Conservation (phyloP, 2,888 invertebrate species). For the Conomelus anceps region DNA sequence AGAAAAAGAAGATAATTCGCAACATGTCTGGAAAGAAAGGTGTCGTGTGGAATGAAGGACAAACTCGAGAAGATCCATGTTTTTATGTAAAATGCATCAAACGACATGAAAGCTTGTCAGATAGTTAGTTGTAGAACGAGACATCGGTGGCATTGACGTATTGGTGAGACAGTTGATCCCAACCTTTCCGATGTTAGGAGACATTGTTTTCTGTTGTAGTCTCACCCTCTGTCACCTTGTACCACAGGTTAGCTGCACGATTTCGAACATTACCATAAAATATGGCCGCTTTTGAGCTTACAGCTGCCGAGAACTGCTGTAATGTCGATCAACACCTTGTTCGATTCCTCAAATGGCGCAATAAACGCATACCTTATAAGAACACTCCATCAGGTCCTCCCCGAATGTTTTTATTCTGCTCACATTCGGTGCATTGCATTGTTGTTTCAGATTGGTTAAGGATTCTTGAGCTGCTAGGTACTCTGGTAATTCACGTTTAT, state of each 20-base stretch:
- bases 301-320: background rate
- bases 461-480: background rate
- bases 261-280: background rate
- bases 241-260: background rate
- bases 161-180: background rate
- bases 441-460: background rate
- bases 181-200: background rate
- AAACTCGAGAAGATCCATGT: background rate
- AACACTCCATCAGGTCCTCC: background rate
- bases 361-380: background rate
- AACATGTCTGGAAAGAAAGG: background rate
- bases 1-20: background rate
- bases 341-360: background rate
- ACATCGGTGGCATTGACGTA: background rate
- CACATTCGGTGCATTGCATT: background rate
- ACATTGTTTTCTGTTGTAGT: background rate
- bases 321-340: background rate
- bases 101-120: background rate
- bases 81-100: conserved; percentile 6
- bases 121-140: background rate
- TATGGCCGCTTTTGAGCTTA: background rate
- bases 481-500: background rate
- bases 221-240: background rate
- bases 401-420: background rate
- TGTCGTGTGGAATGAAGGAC: background rate